Evolutionary conservation across 1,140 invertebrate species (phyloP), one percentile per base, ranked within the genome.

Genomic region (Cotesia typhae): DNA sequence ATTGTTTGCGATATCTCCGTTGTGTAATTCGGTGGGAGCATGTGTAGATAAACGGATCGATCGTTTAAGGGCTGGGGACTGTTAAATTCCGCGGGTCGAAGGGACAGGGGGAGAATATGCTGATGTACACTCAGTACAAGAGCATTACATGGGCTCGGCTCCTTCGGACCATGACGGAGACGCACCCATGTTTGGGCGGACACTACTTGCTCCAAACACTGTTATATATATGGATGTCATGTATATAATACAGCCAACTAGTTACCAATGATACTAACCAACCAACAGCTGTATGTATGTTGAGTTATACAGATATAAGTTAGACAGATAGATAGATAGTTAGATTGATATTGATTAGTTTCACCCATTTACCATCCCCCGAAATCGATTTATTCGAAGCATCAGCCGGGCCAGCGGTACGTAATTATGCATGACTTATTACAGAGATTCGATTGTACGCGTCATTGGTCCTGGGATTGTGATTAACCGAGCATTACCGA

Each of bases 101-200:
- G 73, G 70, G 57, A 51, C 67, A 17, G 74, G 76, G 77, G 80
- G 78, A 77, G 72, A 77, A 78, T 81, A 83, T 84, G 81, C 41
- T 67, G 59, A 47, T 47, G 41, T 47, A 47, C 41, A 47, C 41
- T 9, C 41, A 9, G 41, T 47, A 47, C 41, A 47, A 47, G 6
- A 47, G 41, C 5, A 47, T 47, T 60, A 57, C 74, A 76, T 75
- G 78, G 84, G 84, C 79, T 80, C 71, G 84, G 84, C 84, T 76
- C 75, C 78, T 79, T 76, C 72, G 74, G 80, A 73, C 83, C 84
- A 81, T 86, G 81, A 85, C 83, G 82, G 79, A 81, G 82, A 67
- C 70, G 63, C 75, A 51, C 72, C 72, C 70, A 73, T 66, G 59
- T 74, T 67, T 73, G 69, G 69, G 71, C 65, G 68, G 35, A 53